Evolutionary conservation across 1,140 invertebrate genomes (phyloP), one percentile per base, ranked within the genome.

Genomic region (Drosophila ercepeae): DNA sequence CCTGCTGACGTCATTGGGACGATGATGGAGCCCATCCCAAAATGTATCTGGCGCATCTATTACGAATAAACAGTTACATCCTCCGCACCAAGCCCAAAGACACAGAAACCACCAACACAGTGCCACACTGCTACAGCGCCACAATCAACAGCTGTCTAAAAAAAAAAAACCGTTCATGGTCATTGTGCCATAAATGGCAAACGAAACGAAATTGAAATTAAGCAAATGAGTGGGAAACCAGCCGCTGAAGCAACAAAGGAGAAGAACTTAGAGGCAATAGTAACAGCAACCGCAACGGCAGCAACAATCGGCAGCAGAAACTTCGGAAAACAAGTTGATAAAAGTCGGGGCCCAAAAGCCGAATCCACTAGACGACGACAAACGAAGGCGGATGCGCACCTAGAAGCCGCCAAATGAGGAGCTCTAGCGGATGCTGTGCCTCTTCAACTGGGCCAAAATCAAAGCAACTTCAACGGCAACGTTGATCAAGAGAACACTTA

Each of bases 161-260:
- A 65, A 61, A 55, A 21, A 21, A 21, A 65, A 61, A 55, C 81
- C 61, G 82, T 81, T 88, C 81, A 86, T 86, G 81, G 81, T 86
- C 81, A 86, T 86, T 88, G 81, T 86, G 82, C 81, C 81, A 86
- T 76, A 88, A 86, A 86, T 88, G 81, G 81, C 82, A 86, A 75
- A 74, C 81, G 77, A 86, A 86, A 86, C 73, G 82, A 84, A 84
- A 84, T 84, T 84, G 81, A 86, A 86, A 86, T 86, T 86, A 86
- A 86, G 76, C 81, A 86, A 86, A 86, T 86, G 81, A 86, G 81
- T 86, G 81, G 81, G 81, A 86, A 88, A 78, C 70, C 55, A 86
- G 81, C 81, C 75, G 46, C 27, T 48, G 48, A 39, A 52, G 63
- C 54, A 50, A 48, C 67, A 45, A 58, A 53, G 70, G 64, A 67